Conservation (phyloP, 2,797 vertebrate species). For the Manis pentadactyla region DNA sequence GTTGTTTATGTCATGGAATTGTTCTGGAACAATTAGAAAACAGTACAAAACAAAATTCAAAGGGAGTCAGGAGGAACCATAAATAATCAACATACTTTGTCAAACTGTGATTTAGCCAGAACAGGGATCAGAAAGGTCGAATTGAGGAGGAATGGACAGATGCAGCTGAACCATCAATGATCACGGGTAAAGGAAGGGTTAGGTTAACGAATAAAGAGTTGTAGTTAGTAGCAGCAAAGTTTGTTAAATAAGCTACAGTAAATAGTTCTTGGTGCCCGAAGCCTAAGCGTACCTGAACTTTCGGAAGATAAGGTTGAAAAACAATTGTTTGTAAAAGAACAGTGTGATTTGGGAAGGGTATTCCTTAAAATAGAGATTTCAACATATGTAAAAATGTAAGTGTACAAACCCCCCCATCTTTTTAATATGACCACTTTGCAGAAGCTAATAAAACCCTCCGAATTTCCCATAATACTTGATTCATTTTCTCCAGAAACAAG, state of each 20-base stretch:
- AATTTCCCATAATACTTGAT: constrained; percentile 66
- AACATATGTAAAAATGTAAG: not conserved
- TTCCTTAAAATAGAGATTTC: constrained; percentile 6
- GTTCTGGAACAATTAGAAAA: not conserved
- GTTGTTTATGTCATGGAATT: not conserved
- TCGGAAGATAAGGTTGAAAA: not conserved
- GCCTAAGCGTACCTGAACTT: not conserved
- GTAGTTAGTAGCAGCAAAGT: not conserved
- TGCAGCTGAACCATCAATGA: not conserved
- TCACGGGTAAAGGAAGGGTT: not conserved
- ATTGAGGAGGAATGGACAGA: not conserved
- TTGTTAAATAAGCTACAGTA: not conserved
- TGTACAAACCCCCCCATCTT: not conserved
- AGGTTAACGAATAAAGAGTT: not conserved
- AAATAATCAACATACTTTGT: not conserved
- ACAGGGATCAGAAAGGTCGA: not conserved
- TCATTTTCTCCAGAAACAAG: constrained; percentile 67
- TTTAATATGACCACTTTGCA: not conserved
- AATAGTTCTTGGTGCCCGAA: not conserved
- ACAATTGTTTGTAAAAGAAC: not conserved
- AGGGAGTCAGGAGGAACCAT: not conserved
- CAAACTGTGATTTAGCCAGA: not conserved
- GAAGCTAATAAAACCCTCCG: constrained; percentile 20
- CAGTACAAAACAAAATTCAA: not conserved
- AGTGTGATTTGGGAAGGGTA: not conserved